These are phyloP conservation scores for Paracanthobrama guichenoti DNA, from an alignment of 2,113 vertebrate genomes.

Conservation along the genomic window DNA sequence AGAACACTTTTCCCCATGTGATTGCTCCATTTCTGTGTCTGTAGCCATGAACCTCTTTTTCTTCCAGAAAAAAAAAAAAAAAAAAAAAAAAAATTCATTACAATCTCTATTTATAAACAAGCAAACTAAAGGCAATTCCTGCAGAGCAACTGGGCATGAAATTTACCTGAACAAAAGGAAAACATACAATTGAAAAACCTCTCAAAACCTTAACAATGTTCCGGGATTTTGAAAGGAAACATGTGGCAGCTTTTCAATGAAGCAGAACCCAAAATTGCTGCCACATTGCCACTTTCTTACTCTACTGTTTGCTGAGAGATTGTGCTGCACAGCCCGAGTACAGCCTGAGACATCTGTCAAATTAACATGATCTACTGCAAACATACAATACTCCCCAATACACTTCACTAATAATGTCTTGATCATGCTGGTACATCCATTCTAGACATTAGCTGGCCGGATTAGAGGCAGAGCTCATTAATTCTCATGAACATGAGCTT, in stretches of 20 bases:
- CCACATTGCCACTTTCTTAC: conserved; percentile 65
- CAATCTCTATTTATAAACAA: conserved; percentile 67
- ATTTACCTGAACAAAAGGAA: conserved; percentile 55
- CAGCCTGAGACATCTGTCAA: background rate
- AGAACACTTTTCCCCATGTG: background rate
- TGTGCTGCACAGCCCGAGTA: background rate
- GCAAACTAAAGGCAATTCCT: conserved; percentile 67
- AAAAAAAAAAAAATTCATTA: conserved; percentile 65
- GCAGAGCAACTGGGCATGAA: conserved; percentile 69
- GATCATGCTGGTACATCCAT: conserved; percentile 31
- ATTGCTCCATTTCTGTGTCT: background rate
- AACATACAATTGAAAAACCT: conserved; percentile 11
- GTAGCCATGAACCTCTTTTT: background rate
- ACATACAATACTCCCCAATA: conserved; percentile 5
- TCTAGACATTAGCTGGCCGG: conserved; percentile 5
- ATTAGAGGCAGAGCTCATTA: conserved; percentile 23
- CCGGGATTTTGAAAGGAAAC: conserved; percentile 60
- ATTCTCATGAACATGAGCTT: conserved; percentile 34
- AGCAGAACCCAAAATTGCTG: conserved; percentile 65
- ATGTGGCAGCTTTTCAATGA: conserved; percentile 46
- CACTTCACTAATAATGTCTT: conserved; percentile 20
- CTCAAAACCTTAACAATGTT: conserved; percentile 56
- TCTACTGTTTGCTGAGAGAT: background rate
- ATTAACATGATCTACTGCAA: conserved; percentile 19
- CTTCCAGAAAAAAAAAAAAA: conserved; percentile 40